Percentiles rank a stretch among this genome's conserved stretches.
Conservation (phyloP, 1,140 invertebrate genomes). For the Tribolium madens region DNA sequence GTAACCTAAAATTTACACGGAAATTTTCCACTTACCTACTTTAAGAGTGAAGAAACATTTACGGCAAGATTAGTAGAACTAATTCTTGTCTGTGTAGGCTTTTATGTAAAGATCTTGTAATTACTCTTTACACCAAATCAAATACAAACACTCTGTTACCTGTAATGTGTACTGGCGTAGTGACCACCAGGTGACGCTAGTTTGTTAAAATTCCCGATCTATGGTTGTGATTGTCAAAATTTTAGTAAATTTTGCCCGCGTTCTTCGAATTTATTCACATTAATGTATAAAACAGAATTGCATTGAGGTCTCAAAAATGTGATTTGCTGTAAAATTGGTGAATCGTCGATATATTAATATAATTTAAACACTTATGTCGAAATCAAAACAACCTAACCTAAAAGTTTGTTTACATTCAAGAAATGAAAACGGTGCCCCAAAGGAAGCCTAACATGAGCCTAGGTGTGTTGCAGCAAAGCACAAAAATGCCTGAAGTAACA, state of each 20-base stretch:
- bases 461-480: background rate
- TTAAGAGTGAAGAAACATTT: no score
- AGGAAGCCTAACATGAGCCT: background rate
- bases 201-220: background rate
- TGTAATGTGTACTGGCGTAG: no score
- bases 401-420: conserved; percentile 42
- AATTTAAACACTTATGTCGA: background rate
- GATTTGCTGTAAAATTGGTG: no score
- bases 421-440: conserved; percentile 9
- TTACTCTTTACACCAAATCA: no score
- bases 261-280: conserved; percentile 3
- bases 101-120: no score
- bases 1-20: no score
- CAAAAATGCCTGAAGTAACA: background rate
- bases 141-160: no score
- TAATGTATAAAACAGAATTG: background rate
- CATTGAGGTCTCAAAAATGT: background rate
- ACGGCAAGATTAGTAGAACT: no score
- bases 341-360: no score
- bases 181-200: no score
- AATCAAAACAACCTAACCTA: conserved; percentile 26
- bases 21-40: no score
- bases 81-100: no score
- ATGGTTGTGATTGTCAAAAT: conserved; percentile 19
- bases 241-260: conserved; percentile 30